Base-by-base conservation (phyloP, 2,797 vertebrate genomes). In the Macrochelys suwanniensis region DNA sequence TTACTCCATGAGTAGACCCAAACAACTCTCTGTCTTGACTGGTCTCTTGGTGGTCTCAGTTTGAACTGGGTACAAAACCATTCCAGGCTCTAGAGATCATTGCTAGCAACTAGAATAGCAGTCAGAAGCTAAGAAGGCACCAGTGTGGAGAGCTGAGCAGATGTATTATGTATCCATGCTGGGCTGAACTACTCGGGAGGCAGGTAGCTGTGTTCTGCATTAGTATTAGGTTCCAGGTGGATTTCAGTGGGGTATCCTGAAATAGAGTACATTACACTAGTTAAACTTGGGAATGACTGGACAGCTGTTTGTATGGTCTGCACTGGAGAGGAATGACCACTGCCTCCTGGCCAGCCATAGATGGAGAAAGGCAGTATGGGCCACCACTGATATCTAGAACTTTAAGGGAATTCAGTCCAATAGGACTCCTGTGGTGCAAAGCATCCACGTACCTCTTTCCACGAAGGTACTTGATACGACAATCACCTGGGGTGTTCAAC, bases 251-350 rank as follows among this genome's bases (percentile, higher is more conserved):
- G 76, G 0, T 33, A 7, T 56, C 5, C 2, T 4, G 87, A 81
- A 89, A 80, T 91, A 42, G 26, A 31, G 7, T 7, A 23, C 47
- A 1, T 3, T 42, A 25, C 57, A 42, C 37, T 37, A 71, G 84
- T 12, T 15, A 86, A 88, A 90, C 76, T 5, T 37, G 89, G 45
- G 37, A 54, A 45, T 77, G 71, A 80, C 0, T 0, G 33, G 79
- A 65, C 0, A 1, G 33, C 23, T 79, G 13, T 65, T 65, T n/a
- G 21, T 28, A 82, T 80, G 56, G 86, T 85, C 82, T 95, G 1
- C 19, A 2, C 12, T 50, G n/a, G 21, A 6, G 7, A 1, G 0
- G 1, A 1, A 12, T 17, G 56, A 3, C 50, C 0, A 0, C 9
- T 76, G 11, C 1, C 0, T 83, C 77, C 80, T 61, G 19, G 33